phyloP scores from a whole-genome alignment of 1,140 invertebrate genomes.

The Drosophila serrata region DNA sequence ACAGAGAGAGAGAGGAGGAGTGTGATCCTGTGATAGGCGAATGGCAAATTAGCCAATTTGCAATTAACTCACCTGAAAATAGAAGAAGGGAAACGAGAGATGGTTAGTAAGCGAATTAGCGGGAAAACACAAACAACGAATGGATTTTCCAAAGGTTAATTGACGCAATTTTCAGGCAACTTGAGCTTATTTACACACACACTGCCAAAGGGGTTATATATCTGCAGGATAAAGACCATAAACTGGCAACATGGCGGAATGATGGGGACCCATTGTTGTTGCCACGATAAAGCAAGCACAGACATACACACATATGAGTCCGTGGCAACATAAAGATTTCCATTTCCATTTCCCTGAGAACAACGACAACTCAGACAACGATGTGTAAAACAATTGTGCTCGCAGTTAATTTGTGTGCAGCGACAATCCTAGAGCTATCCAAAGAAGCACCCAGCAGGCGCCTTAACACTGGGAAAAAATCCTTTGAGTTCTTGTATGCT shows the following conservation, averaged over 20 bases:
- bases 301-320: background rate
- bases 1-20: too few species aligned
- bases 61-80: constrained; percentile 33
- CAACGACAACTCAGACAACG: constrained; percentile 29
- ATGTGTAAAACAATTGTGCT: constrained; percentile 73
- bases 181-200: constrained; percentile 19
- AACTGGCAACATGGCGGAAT: constrained; percentile 7
- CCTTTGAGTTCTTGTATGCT: background rate
- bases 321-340: constrained; percentile 13
- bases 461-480: constrained; percentile 4
- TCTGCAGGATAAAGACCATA: constrained; percentile 13
- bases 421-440: constrained; percentile 30
- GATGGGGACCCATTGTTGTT: constrained; percentile 9
- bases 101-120: constrained; percentile 35
- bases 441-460: background rate
- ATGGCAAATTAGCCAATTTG: constrained; percentile 22
- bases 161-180: constrained; percentile 69
- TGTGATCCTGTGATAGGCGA: background rate
- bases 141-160: constrained; percentile 51
- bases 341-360: constrained; percentile 8
- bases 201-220: constrained; percentile 22
- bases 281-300: background rate
- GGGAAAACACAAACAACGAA: constrained; percentile 30
- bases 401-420: constrained; percentile 69
- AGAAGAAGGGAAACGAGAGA: background rate